phyloP scores from a whole-genome alignment of 2,888 invertebrate species.

The Drosophila ezoana region DNA sequence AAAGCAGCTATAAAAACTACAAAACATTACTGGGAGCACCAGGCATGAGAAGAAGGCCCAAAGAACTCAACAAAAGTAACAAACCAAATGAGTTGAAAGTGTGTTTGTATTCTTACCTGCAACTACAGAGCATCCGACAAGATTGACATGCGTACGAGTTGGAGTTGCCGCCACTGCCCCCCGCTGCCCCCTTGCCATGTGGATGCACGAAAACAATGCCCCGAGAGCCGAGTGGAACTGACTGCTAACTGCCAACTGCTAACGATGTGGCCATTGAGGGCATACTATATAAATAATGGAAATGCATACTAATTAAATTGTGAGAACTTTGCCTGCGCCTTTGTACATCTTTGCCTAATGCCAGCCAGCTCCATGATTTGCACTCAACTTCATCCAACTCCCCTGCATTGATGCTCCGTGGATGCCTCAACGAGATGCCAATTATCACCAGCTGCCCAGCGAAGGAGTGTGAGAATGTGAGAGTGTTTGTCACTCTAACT shows the following conservation, averaged over 20 bases:
- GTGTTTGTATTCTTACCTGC: slow-evolving; percentile 35
- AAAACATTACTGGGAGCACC: slow-evolving; percentile 58
- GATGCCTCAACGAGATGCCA: slow-evolving; percentile 53
- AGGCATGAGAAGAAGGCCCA: background rate
- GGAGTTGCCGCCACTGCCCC: background rate
- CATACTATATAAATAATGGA: slow-evolving; percentile 68
- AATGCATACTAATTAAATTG: slow-evolving; percentile 75
- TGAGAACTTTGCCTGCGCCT: slow-evolving; percentile 60
- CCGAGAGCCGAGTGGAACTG: slow-evolving; percentile 28
- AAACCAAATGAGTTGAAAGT: slow-evolving; percentile 60
- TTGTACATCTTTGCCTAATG: slow-evolving; percentile 28
- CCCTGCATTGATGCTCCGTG: slow-evolving; percentile 17
- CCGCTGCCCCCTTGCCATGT: background rate
- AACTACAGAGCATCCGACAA: slow-evolving; percentile 46
- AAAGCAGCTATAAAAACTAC: slow-evolving; percentile 63
- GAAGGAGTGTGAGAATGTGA: slow-evolving; percentile 53
- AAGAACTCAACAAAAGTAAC: slow-evolving; percentile 56
- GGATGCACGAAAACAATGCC: slow-evolving; percentile 52
- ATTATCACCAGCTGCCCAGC: slow-evolving; percentile 48
- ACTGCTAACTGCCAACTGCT: slow-evolving; percentile 30
- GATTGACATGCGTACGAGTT: slow-evolving; percentile 55
- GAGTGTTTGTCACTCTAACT: slow-evolving; percentile 62
- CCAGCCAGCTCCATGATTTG: slow-evolving; percentile 53
- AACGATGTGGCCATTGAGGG: slow-evolving; percentile 59
- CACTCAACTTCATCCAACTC: slow-evolving; percentile 34